phyloP scores from a whole-genome alignment of 2,888 invertebrate genomes.

The Melieria crassipennis region DNA sequence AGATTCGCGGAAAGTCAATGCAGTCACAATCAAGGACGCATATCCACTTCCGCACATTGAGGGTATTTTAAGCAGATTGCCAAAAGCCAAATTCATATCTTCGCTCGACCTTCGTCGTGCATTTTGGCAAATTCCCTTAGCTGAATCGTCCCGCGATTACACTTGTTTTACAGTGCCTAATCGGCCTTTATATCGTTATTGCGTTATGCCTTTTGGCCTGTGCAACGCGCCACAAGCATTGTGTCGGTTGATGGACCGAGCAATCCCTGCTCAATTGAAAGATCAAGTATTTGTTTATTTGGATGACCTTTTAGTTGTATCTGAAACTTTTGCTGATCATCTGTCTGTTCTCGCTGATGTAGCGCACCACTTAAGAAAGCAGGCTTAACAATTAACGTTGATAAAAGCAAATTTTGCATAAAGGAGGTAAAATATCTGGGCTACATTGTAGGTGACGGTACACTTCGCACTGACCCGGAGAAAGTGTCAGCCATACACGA shows the following conservation, averaged over 20 bases:
- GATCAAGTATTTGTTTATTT: constrained; percentile 1
- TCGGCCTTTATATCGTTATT: constrained; percentile 1
- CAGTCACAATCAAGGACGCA: constrained; percentile 43
- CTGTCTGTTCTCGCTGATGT: not conserved
- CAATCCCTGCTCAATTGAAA: constrained; percentile 13
- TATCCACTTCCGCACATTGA: constrained; percentile 41
- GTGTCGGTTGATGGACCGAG: constrained; percentile 17
- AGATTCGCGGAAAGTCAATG: constrained; percentile 53
- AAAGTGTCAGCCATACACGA: not conserved
- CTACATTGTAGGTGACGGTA: constrained; percentile 24
- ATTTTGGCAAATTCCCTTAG: constrained; percentile 38
- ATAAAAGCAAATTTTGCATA: constrained; percentile 10
- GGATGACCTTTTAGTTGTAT: constrained; percentile 10
- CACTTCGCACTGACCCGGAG: constrained; percentile 21
- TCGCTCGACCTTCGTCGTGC: constrained; percentile 35
- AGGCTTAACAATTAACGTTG: constrained; percentile 17
- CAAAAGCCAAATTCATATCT: constrained; percentile 33
- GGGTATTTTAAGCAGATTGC: constrained; percentile 36
- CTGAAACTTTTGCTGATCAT: not conserved
- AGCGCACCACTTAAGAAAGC: constrained; percentile 12
- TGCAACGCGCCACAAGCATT: constrained; percentile 14
- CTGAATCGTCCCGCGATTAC: constrained; percentile 24
- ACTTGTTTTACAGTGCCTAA: constrained; percentile 10
- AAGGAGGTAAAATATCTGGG: constrained; percentile 21
- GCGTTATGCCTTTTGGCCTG: not conserved